phyloP scores from a whole-genome alignment of 2,888 invertebrate genomes.

The Marronus borbonicus region DNA sequence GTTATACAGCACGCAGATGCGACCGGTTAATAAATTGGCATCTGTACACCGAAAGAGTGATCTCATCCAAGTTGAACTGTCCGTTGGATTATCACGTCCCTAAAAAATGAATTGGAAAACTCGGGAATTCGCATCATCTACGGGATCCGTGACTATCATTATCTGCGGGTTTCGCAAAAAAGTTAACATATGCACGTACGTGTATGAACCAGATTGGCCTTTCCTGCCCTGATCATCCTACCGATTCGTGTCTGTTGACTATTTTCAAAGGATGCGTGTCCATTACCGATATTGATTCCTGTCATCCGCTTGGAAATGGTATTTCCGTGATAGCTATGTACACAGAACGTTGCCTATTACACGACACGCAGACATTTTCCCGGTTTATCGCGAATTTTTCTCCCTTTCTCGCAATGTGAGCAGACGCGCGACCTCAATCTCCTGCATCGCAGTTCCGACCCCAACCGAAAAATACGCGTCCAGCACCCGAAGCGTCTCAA shows the following conservation, averaged over 20 bases:
- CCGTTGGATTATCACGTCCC: no score
- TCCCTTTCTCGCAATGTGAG: not conserved
- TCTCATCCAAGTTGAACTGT: no score
- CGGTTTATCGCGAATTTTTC: slow-evolving; percentile 26
- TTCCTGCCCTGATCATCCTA: slow-evolving; percentile 14
- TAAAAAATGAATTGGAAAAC: no score
- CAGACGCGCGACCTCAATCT: not conserved
- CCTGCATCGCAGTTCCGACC: not conserved
- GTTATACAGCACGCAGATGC: no score
- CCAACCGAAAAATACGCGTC: slow-evolving; percentile 17
- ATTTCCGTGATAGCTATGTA: slow-evolving; percentile 37
- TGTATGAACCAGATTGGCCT: not conserved
- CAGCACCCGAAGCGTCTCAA: slow-evolving; percentile 35
- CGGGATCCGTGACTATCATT: not conserved
- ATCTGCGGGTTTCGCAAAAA: not conserved
- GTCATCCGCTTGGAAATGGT: slow-evolving; percentile 45
- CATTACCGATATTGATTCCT: slow-evolving; percentile 50
- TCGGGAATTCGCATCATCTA: no score
- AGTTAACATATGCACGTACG: not conserved
- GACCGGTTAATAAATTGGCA: no score
- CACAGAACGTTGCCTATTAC: slow-evolving; percentile 39
- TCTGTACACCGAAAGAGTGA: no score
- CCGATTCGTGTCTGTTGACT: slow-evolving; percentile 27
- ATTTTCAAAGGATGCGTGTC: slow-evolving; percentile 36
- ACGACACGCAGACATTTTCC: slow-evolving; percentile 42